Evolutionary conservation across 2,888 invertebrate genomes (phyloP).

Genomic region (Augiades crinisus): DNA sequence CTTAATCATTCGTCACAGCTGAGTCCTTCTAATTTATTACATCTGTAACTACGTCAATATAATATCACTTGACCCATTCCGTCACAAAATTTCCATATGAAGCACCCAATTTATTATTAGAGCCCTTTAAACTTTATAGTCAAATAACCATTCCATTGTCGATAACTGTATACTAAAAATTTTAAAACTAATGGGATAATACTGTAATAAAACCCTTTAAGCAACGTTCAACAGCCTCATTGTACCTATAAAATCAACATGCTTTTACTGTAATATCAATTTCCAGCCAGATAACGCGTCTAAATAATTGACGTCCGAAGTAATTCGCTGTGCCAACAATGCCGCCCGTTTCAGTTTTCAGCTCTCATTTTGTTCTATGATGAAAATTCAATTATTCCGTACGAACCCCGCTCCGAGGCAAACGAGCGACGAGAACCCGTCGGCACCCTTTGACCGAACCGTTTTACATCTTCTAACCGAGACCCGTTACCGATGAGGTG

Average conservation of each 20-base stretch:
- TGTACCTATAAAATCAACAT: constrained; percentile 40
- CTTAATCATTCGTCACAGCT: constrained; percentile 15
- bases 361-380: constrained; percentile 78
- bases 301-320: constrained; percentile 75
- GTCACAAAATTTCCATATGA: constrained; percentile 8
- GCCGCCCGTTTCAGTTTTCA: constrained; percentile 76
- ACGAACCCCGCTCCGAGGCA: constrained; percentile 59
- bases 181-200: constrained; percentile 19
- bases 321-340: constrained; percentile 76
- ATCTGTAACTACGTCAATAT: constrained; percentile 7
- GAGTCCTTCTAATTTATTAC: constrained; percentile 13
- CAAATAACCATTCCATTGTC: constrained; percentile 4
- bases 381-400: constrained; percentile 80
- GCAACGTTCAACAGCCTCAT: constrained; percentile 32
- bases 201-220: constrained; percentile 30
- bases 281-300: constrained; percentile 61
- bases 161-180: constrained; percentile 11
- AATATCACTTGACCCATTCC: constrained; percentile 7
- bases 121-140: constrained; percentile 4
- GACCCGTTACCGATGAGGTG: constrained; percentile 48
- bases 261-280: constrained; percentile 56
- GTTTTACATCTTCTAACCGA: constrained; percentile 63
- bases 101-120: constrained; percentile 5
- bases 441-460: constrained; percentile 70
- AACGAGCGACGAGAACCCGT: constrained; percentile 57